These are phyloP conservation scores for Lissocephala sabroskyi DNA, from an alignment of 2,888 invertebrate species.

Conservation along the genomic window DNA sequence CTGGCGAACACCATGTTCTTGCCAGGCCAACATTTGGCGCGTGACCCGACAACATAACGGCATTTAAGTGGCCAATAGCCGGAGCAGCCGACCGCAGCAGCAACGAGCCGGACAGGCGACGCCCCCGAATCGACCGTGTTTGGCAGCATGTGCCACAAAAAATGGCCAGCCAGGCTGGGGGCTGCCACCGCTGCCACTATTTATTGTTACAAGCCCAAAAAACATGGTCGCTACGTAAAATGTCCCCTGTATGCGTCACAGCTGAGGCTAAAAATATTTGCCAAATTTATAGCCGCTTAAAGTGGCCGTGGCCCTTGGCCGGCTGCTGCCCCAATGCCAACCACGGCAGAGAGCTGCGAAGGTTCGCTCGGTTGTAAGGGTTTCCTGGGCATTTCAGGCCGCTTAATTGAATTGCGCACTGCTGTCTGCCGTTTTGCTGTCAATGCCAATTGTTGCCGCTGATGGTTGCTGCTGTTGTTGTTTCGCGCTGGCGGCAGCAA, in stretches of 20 bases:
- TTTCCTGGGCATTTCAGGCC: no score
- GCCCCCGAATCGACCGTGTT: constrained; percentile 43
- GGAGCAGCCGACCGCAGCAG: constrained; percentile 8
- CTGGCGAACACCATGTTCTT: background rate
- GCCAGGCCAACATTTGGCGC: constrained; percentile 31
- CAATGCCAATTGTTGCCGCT: constrained; percentile 6
- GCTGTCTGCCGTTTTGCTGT: constrained; percentile 3
- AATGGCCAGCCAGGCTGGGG: constrained; percentile 47
- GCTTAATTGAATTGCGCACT: constrained; percentile 7
- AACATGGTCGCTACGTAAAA: constrained; percentile 11
- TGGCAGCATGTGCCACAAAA: constrained; percentile 58
- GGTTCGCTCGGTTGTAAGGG: background rate
- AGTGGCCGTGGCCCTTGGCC: no score
- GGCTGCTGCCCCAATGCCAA: no score
- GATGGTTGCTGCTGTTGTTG: no score
- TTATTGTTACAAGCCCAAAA: constrained; percentile 40
- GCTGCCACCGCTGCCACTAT: constrained; percentile 56
- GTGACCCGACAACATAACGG: constrained; percentile 64
- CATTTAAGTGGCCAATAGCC: constrained; percentile 60
- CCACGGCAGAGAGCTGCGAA: no score
- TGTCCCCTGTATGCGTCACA: constrained; percentile 3
- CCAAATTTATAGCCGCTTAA: constrained; percentile 36
- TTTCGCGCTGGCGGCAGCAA: constrained; percentile 18
- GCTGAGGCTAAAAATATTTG: constrained; percentile 22
- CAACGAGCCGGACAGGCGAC: background rate